Evolutionary conservation across 64 coral and sea anemone species (phyloP).

Genomic region (Exaiptasia diaphana): DNA sequence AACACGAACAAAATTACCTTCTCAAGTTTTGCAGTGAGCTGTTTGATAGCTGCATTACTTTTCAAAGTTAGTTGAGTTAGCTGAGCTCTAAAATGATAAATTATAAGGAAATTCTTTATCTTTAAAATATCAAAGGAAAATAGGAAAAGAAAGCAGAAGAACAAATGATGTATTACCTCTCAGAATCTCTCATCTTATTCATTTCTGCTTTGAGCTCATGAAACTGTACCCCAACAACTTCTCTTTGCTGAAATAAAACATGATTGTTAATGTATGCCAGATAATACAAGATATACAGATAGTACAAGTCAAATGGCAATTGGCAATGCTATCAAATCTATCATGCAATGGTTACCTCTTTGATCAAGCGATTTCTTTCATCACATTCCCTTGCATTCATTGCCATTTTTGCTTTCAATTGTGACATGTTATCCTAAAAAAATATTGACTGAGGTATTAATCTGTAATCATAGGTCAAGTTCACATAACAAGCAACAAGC

Average conservation of each 20-base stretch:
- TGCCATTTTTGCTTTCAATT: constrained; percentile 96
- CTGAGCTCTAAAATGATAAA: constrained; percentile 47
- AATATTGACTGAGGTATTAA: not conserved
- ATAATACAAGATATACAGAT: not conserved
- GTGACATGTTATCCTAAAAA: constrained; percentile 88
- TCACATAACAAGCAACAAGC: not conserved
- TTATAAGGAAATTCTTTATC: not conserved
- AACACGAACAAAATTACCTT: constrained; percentile 48
- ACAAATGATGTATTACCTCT: too few species aligned
- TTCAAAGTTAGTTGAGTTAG: constrained; percentile 94
- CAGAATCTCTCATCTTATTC: constrained; percentile 94
- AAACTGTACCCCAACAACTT: constrained; percentile 93
- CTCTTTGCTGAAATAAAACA: constrained; percentile 83
- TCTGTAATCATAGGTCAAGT: too few species aligned
- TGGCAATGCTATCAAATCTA: not conserved
- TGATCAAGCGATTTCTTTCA: constrained; percentile 92
- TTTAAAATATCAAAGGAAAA: not conserved
- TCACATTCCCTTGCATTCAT: constrained; percentile 96
- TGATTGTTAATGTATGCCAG: not conserved
- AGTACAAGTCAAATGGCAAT: not conserved
- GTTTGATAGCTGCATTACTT: constrained; percentile 95
- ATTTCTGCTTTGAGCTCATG: constrained; percentile 98
- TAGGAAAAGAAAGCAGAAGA: too few species aligned
- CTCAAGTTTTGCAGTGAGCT: constrained; percentile 67
- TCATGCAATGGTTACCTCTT: constrained; percentile 64